Evolutionary conservation across 64 coral and sea anemone genomes (phyloP).

Genomic region (Stylophora pistillata): DNA sequence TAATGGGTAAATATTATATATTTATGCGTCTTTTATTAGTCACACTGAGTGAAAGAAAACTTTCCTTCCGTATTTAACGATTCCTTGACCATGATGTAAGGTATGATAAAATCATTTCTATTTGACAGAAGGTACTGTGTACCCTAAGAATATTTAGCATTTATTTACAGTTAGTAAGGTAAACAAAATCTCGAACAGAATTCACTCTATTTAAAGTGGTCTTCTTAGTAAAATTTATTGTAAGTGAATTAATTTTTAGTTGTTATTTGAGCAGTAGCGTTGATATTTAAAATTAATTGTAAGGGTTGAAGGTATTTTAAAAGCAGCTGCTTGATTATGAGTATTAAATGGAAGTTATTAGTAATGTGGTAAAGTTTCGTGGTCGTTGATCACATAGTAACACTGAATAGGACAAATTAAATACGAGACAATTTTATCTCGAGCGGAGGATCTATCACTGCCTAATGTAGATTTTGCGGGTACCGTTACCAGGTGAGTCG

Average conservation of each 20-base stretch:
- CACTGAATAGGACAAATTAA: no score
- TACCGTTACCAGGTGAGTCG: no score
- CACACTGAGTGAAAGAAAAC: no score
- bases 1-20: no score
- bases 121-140: background rate
- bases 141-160: background rate
- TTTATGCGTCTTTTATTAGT: no score
- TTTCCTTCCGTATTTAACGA: background rate
- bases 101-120: background rate
- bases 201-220: conserved; percentile 6
- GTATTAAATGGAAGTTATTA: no score
- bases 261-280: background rate
- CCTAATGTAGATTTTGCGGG: no score
- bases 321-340: background rate
- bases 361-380: no score
- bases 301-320: conserved; percentile 27
- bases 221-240: background rate
- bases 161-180: background rate
- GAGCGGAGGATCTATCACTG: no score
- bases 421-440: no score
- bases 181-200: background rate
- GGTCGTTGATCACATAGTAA: no score
- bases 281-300: conserved; percentile 2
- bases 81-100: background rate
- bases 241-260: background rate